Evolutionary conservation across 2,113 vertebrate species (phyloP).

Genomic region (Dromiciops gliroides): DNA sequence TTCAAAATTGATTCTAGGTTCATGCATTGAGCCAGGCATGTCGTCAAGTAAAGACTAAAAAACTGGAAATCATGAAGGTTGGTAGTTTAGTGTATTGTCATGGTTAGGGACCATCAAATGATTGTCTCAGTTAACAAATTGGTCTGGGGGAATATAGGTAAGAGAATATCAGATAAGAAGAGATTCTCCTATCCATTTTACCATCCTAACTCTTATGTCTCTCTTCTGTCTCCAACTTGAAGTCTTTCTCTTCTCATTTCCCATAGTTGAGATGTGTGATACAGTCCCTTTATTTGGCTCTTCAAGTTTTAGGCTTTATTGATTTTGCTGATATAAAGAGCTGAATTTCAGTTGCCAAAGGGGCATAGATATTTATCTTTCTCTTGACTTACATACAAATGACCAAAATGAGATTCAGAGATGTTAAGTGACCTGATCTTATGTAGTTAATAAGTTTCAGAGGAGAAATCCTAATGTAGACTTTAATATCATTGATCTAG

Average conservation of each 20-base stretch:
- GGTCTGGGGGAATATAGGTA: not conserved
- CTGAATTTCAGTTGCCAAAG: not conserved
- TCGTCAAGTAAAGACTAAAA: not conserved
- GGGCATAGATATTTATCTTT: not conserved
- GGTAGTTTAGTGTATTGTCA: not conserved
- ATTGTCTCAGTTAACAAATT: not conserved
- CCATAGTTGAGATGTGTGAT: not conserved
- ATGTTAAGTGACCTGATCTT: not conserved
- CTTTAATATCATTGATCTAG: not conserved
- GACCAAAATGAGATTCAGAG: not conserved
- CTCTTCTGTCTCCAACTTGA: not conserved
- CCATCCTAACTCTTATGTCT: not conserved
- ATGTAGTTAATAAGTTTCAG: not conserved
- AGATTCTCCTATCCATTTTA: not conserved
- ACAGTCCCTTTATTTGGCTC: not conserved
- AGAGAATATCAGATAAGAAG: not conserved
- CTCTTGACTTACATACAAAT: not conserved
- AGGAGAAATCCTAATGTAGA: not conserved
- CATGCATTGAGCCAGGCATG: not conserved
- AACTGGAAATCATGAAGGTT: not conserved
- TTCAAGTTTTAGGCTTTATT: not conserved
- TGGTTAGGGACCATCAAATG: not conserved
- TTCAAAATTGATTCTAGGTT: not conserved
- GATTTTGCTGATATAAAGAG: not conserved
- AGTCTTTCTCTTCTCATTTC: not conserved